Percentiles rank a stretch among this genome's conserved stretches.
Evolutionary conservation across 2,888 invertebrate genomes (phyloP).

Genomic region (Gibbula magus): DNA sequence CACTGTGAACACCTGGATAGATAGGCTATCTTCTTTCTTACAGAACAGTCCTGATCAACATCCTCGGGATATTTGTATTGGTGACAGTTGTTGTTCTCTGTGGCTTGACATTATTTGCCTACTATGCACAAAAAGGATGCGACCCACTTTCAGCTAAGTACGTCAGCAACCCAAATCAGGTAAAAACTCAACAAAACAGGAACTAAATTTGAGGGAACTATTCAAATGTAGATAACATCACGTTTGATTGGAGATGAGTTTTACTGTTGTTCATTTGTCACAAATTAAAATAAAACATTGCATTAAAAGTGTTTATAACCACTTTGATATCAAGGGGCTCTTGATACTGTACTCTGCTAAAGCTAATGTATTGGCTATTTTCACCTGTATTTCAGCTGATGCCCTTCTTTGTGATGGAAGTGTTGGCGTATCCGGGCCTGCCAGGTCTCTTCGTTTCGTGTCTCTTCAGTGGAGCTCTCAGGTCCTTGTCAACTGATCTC

Average conservation of each 20-base stretch:
- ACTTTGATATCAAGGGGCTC: too few relatives aligned
- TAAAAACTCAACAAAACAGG: constrained; percentile 11
- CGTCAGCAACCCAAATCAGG: constrained; percentile 56
- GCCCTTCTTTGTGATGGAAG: constrained; percentile 58
- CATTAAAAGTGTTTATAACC: too few relatives aligned
- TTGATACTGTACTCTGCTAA: too few relatives aligned
- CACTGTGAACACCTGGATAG: too few relatives aligned
- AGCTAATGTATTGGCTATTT: too few relatives aligned
- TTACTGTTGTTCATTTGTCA: too few relatives aligned
- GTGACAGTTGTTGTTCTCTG: constrained; percentile 51
- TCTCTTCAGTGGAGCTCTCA: constrained; percentile 59
- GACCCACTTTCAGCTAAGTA: constrained; percentile 50
- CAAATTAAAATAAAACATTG: too few relatives aligned
- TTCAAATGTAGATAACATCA: too few relatives aligned
- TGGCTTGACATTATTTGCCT: constrained; percentile 59
- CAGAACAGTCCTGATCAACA: constrained; percentile 58
- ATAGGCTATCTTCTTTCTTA: constrained; percentile 3
- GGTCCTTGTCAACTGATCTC: constrained; percentile 43
- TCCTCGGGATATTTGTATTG: constrained; percentile 48
- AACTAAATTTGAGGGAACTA: too few relatives aligned
- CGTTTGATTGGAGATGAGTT: too few relatives aligned
- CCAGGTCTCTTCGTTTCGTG: constrained; percentile 59
- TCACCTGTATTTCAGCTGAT: constrained; percentile 40
- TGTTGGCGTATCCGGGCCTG: constrained; percentile 55
- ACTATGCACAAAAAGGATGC: constrained; percentile 56